Conservation (phyloP, 2,888 invertebrate species). For the Timandra comae region DNA sequence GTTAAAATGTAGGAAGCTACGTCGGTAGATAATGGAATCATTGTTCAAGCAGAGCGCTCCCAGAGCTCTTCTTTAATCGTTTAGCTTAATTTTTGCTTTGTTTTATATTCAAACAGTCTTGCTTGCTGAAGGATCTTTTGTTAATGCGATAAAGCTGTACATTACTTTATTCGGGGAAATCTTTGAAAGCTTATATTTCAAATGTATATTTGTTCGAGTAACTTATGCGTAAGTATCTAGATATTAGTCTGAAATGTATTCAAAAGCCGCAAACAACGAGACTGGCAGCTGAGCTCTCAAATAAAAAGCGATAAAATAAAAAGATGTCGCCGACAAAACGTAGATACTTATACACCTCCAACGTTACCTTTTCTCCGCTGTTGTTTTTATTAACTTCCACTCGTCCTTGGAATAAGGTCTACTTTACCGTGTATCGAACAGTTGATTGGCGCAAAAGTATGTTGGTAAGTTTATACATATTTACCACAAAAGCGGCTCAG, state of each 20-base stretch:
- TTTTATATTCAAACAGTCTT: conserved; percentile 41
- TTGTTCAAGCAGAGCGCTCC: conserved; percentile 56
- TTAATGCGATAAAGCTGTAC: conserved; percentile 10
- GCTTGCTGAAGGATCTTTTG: conserved; percentile 6
- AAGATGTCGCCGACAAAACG: conserved; percentile 69
- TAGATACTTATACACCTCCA: conserved; percentile 60
- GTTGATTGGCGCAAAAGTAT: conserved; percentile 23
- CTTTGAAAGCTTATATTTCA: conserved; percentile 19
- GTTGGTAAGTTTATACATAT: conserved; percentile 69
- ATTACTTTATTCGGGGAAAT: conserved; percentile 11
- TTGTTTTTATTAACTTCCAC: conserved; percentile 13
- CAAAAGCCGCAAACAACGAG: conserved; percentile 60
- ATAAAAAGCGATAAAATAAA: conserved; percentile 74
- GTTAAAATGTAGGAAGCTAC: conserved; percentile 46
- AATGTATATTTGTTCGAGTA: conserved; percentile 18
- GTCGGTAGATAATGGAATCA: conserved; percentile 63
- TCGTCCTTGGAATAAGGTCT: conserved; percentile 26
- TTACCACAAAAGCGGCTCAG: conserved; percentile 76
- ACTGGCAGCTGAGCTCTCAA: conserved; percentile 69
- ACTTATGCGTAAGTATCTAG: conserved; percentile 24
- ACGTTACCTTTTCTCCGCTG: conserved; percentile 22
- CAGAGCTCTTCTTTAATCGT: conserved; percentile 65
- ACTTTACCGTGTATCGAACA: conserved; percentile 21
- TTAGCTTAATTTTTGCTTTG: conserved; percentile 60
- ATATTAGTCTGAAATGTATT: conserved; percentile 43